Conservation (phyloP, 2,888 invertebrate genomes). For the Spisula subtruncata region DNA sequence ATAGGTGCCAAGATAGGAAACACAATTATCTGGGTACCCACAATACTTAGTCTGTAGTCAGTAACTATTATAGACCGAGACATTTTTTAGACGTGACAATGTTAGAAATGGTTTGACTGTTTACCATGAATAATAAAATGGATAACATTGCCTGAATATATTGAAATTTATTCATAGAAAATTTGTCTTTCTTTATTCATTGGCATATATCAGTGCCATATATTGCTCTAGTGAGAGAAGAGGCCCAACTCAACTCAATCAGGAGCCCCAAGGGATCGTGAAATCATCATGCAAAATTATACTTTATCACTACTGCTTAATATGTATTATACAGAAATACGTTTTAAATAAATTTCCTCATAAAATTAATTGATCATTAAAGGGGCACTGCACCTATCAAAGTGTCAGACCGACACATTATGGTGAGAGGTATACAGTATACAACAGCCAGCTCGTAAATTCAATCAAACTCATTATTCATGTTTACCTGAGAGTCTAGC, state of each 20-base stretch:
- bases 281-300: no score
- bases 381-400: slow-evolving; percentile 33
- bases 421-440: not conserved
- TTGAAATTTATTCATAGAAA: slow-evolving; percentile 49
- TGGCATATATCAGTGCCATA: not conserved
- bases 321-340: no score
- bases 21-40: not conserved
- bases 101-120: not conserved
- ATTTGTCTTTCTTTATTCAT: slow-evolving; percentile 35
- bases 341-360: no score
- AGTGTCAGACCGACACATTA: not conserved
- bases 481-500: not conserved
- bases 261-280: no score
- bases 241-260: no score
- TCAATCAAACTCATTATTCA: not conserved
- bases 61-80: not conserved
- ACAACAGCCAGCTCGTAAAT: no score
- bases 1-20: not conserved
- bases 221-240: not conserved
- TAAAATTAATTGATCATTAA: slow-evolving; percentile 1
- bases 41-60: not conserved
- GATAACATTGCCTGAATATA: slow-evolving; percentile 35
- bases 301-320: no score
- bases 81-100: slow-evolving; percentile 22
- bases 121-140: slow-evolving; percentile 27